Base-by-base conservation (phyloP, 1,140 invertebrate genomes). In the Drosophila seguyi region DNA sequence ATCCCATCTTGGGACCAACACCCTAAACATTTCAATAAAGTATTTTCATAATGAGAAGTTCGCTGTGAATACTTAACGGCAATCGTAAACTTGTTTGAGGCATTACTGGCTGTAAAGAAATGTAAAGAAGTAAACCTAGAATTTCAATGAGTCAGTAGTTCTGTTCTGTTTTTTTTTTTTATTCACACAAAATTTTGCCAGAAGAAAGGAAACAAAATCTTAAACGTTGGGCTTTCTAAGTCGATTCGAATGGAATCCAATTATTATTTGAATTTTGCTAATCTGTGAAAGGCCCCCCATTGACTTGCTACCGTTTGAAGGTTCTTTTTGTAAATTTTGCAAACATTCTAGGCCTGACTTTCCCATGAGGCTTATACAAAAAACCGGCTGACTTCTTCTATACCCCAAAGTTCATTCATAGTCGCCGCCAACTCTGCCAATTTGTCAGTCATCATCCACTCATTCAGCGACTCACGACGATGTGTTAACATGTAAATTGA, bases 401-500 rank as follows among this genome's bases (percentile, higher is more conserved):
- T 13, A 31, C 4, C 62, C 60, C 42, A 38, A 48, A 62, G 57
- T 71, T 55, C 56, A 78, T 67, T 53, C 62, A 84, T 61, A 63
- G 60, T 20, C 48, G 48, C 48, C 48, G 48, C 52, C 50, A 6
- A 8, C 50, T 29, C 57, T 74, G 81, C 44, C 81, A 76, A 83
- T 83, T 84, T 83, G 81, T 84, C 72, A 72, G 81, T 73, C 76
- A 76, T 53, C 63, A 25, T 2, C 2, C 44, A 62, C 65, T 42
- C 61, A 63, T 66, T 80, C 31, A 50, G 44, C 59, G 39, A 52
- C 60, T 74, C 67, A 62, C 57, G 63, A 62, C 57, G 63, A 74
- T 73, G 82, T 86, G 82, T 86, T 86, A 86, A 86, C 82, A 85
- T 85, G 82, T 81, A 86, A 86, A 87, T 87, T 79, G 83, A 84